Percentiles rank a stretch among this genome's conserved stretches.
Evolutionary conservation across 2,797 vertebrate species (phyloP).

Genomic region (Gallinago nigripennis): DNA sequence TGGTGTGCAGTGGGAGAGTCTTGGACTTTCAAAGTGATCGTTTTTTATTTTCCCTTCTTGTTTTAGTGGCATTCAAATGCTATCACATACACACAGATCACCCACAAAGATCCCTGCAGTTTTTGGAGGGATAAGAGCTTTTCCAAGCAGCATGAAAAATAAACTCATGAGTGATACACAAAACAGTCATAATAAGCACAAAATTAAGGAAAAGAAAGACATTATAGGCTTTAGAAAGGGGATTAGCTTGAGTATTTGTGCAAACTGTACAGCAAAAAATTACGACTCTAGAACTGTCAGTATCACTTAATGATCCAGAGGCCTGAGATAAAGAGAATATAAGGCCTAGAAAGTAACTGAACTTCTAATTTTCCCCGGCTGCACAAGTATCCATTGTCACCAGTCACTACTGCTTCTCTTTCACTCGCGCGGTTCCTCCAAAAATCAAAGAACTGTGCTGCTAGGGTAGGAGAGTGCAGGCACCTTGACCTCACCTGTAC

Average conservation of each 20-base stretch:
- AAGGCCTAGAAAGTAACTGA: not conserved
- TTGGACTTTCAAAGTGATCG: not conserved
- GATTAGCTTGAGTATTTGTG: not conserved
- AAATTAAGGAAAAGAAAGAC: not conserved
- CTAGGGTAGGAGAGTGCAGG: fast-evolving
- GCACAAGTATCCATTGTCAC: not conserved
- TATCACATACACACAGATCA: fast-evolving
- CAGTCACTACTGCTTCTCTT: not conserved
- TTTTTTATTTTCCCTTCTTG: not conserved
- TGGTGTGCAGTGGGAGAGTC: too few species aligned
- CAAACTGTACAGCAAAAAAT: not conserved
- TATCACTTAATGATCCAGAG: not conserved
- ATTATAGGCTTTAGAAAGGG: not conserved
- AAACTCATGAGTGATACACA: not conserved
- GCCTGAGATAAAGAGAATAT: not conserved
- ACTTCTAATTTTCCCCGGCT: not conserved
- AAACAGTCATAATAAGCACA: not conserved
- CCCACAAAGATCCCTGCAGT: not conserved
- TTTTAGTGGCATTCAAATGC: not conserved
- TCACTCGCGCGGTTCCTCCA: fast-evolving
- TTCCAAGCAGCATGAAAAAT: not conserved
- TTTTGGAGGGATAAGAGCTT: not conserved
- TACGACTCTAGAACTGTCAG: not conserved
- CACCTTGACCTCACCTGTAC: not conserved
- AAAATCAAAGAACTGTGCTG: not conserved